Evolutionary conservation across 2,888 invertebrate species (phyloP), one percentile per base, ranked within the genome.

Genomic region (Caenorhabditis sp.): DNA sequence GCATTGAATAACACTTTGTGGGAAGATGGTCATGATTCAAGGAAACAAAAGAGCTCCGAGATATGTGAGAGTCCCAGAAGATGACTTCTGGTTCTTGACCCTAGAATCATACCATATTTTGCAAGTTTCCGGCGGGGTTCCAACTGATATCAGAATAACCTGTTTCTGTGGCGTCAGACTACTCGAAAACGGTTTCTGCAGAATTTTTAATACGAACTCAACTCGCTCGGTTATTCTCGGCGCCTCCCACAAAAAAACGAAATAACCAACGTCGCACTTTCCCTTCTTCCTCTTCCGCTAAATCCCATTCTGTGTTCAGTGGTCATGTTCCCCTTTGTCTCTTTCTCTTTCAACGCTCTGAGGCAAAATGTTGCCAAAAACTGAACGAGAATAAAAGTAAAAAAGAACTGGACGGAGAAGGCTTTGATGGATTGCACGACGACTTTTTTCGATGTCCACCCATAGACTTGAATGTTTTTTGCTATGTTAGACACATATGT

Each of bases 301-400:
- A 28, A 58, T 31, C 35, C 41, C 38, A 49, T 61, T 63, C 51
- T 31, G 73, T 54, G 69, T 63, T 74, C 74, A 51, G 49, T 74
- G 64, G 26, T 64, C 63, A 49, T 61, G 49, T 47, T 51, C 19
- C 19, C 14, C 47, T n/a, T 47, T 47, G 19, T 47, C 47, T n/a
- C 47, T 56, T 35, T 35, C 22, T 44, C 47, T 41, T 61, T 54
- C 22, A 14, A 28, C 54, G 54, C n/a, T n/a, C n/a, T n/a, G 16
- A 73, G 38, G 54, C n/a, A 72, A 64, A 74, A 74, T 54, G 74
- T 74, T 74, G 63, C 74, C 74, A 74, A 75, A 41, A 66, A 54
- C 28, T 75, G 35, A 74, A 49, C 14, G 22, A 61, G 24, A 54
- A 73, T 54, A 74, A 41, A 66, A 54, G 19, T 75, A 24, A 74